phyloP scores from a whole-genome alignment of 2,888 invertebrate genomes.

The Noctua janthe region DNA sequence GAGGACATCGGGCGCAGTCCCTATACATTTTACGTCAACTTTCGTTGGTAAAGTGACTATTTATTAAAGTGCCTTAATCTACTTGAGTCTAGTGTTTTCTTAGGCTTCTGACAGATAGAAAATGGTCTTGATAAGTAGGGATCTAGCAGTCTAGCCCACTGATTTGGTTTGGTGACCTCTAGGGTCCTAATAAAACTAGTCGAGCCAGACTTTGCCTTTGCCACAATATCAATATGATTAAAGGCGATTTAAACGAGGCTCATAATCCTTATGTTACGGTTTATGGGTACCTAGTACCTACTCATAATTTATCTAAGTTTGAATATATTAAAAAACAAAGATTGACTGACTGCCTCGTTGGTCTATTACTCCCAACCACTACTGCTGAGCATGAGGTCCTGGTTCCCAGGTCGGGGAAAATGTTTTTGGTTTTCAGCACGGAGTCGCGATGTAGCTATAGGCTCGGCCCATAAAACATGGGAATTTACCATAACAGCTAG shows the following conservation, averaged over 20 bases:
- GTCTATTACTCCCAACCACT: neutral
- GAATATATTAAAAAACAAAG: neutral
- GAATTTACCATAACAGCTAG: neutral
- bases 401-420: neutral
- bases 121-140: neutral
- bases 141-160: neutral
- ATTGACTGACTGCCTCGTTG: neutral
- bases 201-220: neutral
- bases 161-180: neutral
- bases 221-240: neutral
- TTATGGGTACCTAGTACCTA: too few species aligned
- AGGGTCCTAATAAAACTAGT: neutral
- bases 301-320: neutral
- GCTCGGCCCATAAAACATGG: neutral
- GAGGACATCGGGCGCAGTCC: slow-evolving; percentile 40
- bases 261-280: neutral
- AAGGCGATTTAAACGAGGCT: neutral
- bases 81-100: slow-evolving; percentile 31
- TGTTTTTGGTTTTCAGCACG: neutral
- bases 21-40: slow-evolving; percentile 42
- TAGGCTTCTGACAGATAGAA: slow-evolving; percentile 15
- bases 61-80: slow-evolving; percentile 45
- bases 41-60: slow-evolving; percentile 42
- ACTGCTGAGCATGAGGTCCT: neutral
- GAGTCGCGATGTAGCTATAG: neutral